Base-by-base conservation (phyloP, 2,797 vertebrate species). In the Acrocephalus scirpaceus region DNA sequence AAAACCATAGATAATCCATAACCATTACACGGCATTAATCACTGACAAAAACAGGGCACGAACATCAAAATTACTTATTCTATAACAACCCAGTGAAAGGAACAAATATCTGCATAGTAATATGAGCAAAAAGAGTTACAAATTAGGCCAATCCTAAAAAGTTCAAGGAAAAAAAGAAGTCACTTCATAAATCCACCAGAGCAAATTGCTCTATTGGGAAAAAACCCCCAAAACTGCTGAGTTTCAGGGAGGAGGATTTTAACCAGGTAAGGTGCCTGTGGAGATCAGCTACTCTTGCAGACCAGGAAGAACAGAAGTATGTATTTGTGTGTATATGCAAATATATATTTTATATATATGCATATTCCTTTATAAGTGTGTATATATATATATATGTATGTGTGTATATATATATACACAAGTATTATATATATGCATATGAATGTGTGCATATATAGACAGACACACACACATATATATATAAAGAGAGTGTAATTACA, bases 1-100 rank as follows among this genome's bases (percentile, higher is more conserved):
- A 90, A 93, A 86, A 93, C 67, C 80, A 84, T 32, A 32, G 62
- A 36, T 88, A 93, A 93, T 81, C 88, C 70, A 86, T 92, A 86
- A 66, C 29, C 34, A 92, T 88, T 93, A 78, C 25, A 53, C 4
- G 38, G 56, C 90, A 95, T 76, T 90, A 92, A 65, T 56, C 44
- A 70, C 76, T 81, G 78, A 70, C 32, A 92, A 67, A 88, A 95
- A 60, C 47, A 53, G 62, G 48, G 20, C 58, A 90, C 45, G 92
- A 82, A 50, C 70, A 94, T 57, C 51, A 86, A 60, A 94, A 86
- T 83, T 1, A 54, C 53, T 91, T 87, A 44, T 56, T 61, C 69
- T 85, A 12, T 36, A 91, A 80, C 61, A 79, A 65, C 3, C 14
- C 16, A 42, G 51, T 20, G 42, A 88, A 94, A 78, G 54, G 40